phyloP scores from a whole-genome alignment of 2,113 vertebrate genomes.

The Scopus umbretta region DNA sequence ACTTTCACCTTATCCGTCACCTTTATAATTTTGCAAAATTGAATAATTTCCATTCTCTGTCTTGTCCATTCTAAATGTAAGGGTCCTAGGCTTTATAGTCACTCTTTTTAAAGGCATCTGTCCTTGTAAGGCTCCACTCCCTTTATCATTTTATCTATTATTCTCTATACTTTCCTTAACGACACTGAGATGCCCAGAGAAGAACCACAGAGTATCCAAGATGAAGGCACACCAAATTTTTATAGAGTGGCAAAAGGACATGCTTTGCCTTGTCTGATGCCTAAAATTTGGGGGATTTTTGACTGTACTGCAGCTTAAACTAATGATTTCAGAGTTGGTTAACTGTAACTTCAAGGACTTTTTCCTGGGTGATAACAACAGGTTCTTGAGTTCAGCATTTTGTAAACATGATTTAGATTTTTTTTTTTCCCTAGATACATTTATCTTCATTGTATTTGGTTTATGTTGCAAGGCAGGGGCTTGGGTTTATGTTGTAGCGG shows the following conservation, averaged over 20 bases:
- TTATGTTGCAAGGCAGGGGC: not conserved
- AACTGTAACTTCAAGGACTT: not conserved
- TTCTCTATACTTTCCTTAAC: not conserved
- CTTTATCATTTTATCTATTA: not conserved
- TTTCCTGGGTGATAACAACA: not conserved
- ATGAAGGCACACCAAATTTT: not conserved
- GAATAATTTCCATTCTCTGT: not conserved
- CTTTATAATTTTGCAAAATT: not conserved
- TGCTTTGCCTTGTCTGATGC: not conserved
- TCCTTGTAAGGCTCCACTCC: not conserved
- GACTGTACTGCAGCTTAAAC: not conserved
- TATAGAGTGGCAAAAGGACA: not conserved
- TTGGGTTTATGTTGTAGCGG: not conserved
- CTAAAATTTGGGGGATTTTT: not conserved
- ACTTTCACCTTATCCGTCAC: not conserved
- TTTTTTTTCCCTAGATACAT: not conserved
- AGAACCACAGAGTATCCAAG: not conserved
- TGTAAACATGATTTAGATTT: not conserved
- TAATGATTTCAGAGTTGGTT: not conserved
- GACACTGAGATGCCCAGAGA: not conserved
- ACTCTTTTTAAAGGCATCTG: not conserved
- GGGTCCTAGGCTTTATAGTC: not conserved
- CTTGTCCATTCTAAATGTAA: not conserved
- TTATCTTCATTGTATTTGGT: not conserved
- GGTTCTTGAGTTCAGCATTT: not conserved